phyloP scores from a whole-genome alignment of 2,113 vertebrate genomes.

The Plecturocebus donacophilus region DNA sequence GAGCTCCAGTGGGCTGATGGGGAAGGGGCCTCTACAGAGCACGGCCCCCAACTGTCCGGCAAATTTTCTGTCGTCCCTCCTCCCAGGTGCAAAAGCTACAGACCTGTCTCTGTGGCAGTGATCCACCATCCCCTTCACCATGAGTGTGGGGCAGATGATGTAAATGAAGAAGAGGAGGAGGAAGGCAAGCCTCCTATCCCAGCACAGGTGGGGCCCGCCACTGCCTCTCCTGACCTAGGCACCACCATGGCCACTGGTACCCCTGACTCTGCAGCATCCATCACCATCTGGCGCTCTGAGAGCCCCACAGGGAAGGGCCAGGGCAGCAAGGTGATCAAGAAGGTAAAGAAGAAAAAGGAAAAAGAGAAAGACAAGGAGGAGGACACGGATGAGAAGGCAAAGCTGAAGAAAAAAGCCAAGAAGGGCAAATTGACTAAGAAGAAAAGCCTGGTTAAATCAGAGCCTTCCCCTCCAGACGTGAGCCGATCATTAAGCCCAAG shows the following conservation, averaged over 20 bases:
- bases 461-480: conserved; percentile 53
- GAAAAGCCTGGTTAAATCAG: conserved; percentile 65
- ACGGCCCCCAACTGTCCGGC: fast-evolving
- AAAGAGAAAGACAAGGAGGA: conserved; percentile 85
- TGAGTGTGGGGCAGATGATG: conserved; percentile 89
- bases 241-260: background rate
- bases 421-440: conserved; percentile 74
- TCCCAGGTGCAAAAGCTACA: conserved; percentile 91
- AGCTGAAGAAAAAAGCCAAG: conserved; percentile 77
- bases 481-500: conserved; percentile 40
- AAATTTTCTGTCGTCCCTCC: fast-evolving
- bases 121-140: conserved; percentile 89
- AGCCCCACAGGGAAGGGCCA: conserved; percentile 69
- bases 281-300: conserved; percentile 77
- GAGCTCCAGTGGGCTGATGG: background rate
- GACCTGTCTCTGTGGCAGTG: conserved; percentile 88
- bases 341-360: conserved; percentile 83
- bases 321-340: conserved; percentile 61
- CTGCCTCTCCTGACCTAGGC: background rate
- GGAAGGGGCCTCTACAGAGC: background rate
- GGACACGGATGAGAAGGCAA: conserved; percentile 66
- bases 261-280: conserved; percentile 59
- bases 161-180: conserved; percentile 84
- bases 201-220: background rate
- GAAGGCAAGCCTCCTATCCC: background rate